These are phyloP conservation scores for Orius insidiosus DNA, from an alignment of 1,140 invertebrate genomes.

Conservation along the genomic window DNA sequence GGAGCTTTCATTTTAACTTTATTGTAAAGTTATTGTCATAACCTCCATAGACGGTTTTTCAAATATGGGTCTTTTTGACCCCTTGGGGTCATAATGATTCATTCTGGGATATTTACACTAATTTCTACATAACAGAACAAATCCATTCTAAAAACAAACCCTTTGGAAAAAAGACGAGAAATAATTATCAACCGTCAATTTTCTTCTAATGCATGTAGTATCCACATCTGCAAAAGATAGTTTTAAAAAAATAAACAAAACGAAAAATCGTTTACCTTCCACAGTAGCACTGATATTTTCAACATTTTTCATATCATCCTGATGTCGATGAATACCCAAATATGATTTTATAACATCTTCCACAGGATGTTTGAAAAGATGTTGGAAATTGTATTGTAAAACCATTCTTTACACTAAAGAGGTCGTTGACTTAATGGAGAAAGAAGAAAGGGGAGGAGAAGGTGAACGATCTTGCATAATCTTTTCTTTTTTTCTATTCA, in stretches of 20 bases:
- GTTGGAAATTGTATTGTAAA: neutral
- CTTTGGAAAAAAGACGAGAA: constrained; percentile 12
- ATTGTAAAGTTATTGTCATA: too few relatives aligned
- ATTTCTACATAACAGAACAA: neutral
- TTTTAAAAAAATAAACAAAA: neutral
- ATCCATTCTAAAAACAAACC: neutral
- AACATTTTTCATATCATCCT: constrained; percentile 1
- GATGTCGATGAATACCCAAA: neutral
- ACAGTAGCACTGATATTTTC: constrained; percentile 1
- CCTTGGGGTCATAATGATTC: too few relatives aligned
- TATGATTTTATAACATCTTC: constrained; percentile 13
- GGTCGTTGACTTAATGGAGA: too few relatives aligned
- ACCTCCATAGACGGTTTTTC: too few relatives aligned
- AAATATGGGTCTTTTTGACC: too few relatives aligned
- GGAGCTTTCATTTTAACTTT: too few relatives aligned
- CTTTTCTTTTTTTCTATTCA: too few relatives aligned
- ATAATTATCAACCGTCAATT: constrained; percentile 3
- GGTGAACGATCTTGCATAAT: too few relatives aligned
- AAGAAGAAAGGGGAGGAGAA: too few relatives aligned
- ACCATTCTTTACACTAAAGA: too few relatives aligned
- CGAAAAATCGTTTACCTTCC: constrained; percentile 11
- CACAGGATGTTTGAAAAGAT: constrained; percentile 13
- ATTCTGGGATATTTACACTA: too few relatives aligned
- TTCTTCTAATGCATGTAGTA: constrained; percentile 11
- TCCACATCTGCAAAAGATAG: neutral